Percentiles rank a stretch among this genome's conserved stretches.
phyloP scores from a whole-genome alignment of 2,888 invertebrate species.

The Geophilus truncorum region DNA sequence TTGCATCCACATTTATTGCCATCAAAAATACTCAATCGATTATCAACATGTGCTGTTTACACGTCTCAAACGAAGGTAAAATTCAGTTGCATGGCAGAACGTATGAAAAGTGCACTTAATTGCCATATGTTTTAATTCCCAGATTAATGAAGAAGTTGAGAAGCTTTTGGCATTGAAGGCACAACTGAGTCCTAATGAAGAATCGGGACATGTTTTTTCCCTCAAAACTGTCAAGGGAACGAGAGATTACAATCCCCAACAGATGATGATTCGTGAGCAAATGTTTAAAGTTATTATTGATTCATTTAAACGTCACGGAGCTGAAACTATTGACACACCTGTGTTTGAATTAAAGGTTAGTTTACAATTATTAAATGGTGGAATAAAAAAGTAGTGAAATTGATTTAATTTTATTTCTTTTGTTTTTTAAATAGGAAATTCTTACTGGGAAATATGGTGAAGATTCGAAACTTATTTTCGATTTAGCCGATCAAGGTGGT shows the following conservation, averaged over 20 bases:
- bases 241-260: conserved; percentile 86
- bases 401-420: no score
- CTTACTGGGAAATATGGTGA: conserved; percentile 99
- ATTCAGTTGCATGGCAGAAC: no score
- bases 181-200: conserved; percentile 56
- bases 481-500: conserved; percentile 96
- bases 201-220: conserved; percentile 51
- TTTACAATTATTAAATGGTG: no score
- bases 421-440: no score
- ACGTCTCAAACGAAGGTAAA: neutral
- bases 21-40: neutral
- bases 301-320: conserved; percentile 94
- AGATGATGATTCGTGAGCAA: conserved; percentile 82
- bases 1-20: neutral
- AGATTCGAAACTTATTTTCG: conserved; percentile 97
- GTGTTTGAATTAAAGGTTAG: conserved; percentile 92
- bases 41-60: neutral
- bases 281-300: conserved; percentile 76
- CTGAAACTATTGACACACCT: conserved; percentile 96
- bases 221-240: conserved; percentile 60
- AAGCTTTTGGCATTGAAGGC: conserved; percentile 76
- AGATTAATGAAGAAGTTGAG: conserved; percentile 81
- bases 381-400: no score
- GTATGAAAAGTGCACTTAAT: no score
- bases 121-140: conserved; percentile 41